A percentile compares a stretch with the other conserved stretches of the same genome.
phyloP scores from a whole-genome alignment of 2,113 vertebrate species.

The Pterocles orientalis region DNA sequence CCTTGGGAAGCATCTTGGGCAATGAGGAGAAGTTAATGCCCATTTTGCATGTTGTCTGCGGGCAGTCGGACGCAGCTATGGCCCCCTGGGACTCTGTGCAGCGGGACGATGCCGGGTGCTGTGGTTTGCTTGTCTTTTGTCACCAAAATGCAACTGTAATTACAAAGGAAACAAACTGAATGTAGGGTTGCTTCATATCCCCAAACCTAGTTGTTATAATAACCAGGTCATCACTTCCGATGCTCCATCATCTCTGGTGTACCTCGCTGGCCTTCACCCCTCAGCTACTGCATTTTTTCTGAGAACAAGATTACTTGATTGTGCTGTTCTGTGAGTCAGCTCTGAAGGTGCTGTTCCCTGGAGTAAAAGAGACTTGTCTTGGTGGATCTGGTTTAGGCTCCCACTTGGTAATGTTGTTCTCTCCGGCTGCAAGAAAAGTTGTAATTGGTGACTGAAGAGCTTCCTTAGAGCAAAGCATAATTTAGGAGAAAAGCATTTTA shows the following conservation, averaged over 20 bases:
- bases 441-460: slow-evolving; percentile 19
- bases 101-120: background rate
- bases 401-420: slow-evolving; percentile 7
- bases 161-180: background rate
- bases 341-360: background rate
- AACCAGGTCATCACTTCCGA: background rate
- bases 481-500: background rate
- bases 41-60: accelerated
- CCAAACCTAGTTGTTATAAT: background rate
- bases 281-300: background rate
- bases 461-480: background rate
- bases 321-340: background rate
- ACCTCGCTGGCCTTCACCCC: accelerated
- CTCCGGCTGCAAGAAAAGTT: background rate
- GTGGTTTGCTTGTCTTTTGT: background rate
- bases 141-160: background rate
- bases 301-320: background rate
- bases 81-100: background rate
- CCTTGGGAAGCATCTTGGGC: background rate
- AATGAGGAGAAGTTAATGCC: background rate
- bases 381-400: background rate
- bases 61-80: accelerated
- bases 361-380: background rate
- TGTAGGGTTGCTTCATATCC: background rate
- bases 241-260: background rate